Evolutionary conservation across 2,888 invertebrate genomes (phyloP), one percentile per base, ranked within the genome.

Genomic region (Theodoxus fluviatilis): DNA sequence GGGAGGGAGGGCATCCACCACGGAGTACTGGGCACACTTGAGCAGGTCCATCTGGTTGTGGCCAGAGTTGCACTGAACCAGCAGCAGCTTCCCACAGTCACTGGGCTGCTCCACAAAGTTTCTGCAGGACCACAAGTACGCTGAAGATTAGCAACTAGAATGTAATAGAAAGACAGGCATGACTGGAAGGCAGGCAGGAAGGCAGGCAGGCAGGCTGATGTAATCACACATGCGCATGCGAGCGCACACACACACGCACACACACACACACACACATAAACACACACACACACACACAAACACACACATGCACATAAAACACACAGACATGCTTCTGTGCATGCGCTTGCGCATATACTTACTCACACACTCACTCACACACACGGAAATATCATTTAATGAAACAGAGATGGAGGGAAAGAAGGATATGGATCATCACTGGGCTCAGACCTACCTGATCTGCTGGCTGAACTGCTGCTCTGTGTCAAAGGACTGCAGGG

Each of bases 21-120:
- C 78, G 73, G 79, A 80, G 74, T 82, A 82, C 22, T 83, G 73
- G 35, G 84, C 83, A 75, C 83, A 81, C 35, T 83, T 83, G 55
- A 84, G 76, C 52, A 85, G 78, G 57, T 79, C 80, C 31, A 74
- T 76, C 71, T 82, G 79, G n/a, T 76, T 70, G 70, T 84, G 80
- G 1, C 83, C 84, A 63, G 80, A 78, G 68, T 84, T 83, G 78
- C 85, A 83, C 74, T 84, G 85, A 35, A 85, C 75, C 35, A 84
- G 69, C 69, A 85, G 71, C 61, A 84, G 71, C 31, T 73, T 75
- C 28, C 75, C 75, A 15, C 67, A 65, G 12, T 70, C 70, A n/a
- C 22, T 31, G 2, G 63, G 25, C 7, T 61, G 63, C 15, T 73
- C 71, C 68, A 78, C 74, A 69, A 77, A 80, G 9, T 70, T 65